Evolutionary conservation across 2,797 vertebrate genomes (phyloP), one percentile per base, ranked within the genome.

Genomic region (Pampus argenteus): DNA sequence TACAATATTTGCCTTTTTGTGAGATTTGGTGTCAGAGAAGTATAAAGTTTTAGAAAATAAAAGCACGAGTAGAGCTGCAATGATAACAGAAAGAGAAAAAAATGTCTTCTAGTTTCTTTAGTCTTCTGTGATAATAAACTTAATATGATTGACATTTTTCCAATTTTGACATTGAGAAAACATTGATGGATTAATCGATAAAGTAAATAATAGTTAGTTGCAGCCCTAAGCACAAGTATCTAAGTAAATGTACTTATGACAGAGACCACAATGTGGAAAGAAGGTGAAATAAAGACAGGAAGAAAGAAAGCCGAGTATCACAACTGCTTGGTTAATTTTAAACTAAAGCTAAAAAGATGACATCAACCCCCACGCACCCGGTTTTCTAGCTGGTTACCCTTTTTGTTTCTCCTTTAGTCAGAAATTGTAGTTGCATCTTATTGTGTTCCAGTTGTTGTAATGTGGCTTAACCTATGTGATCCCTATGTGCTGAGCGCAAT

Each of bases 391-490:
- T 38, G 62, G 68, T 65, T 54, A 26, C 29, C 22, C 58, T 73
- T 76, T 18, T 78, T 84, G 68, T 75, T 74, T 82, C 74, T 34
- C 68, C 45, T 79, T 75, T 60, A 65, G 71, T 79, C 44, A 45
- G 44, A 87, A 85, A 72, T 66, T 47, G 56, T 71, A 15, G 48
- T 48, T 79, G 64, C 58, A 76, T 90, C 74, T 84, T 79, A 81
- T 82, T 88, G 82, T 90, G 84, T 85, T 87, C 78, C 75, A 84
- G 85, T 89, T 83, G 87, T 83, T 87, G 86, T 81, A 90, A 78
- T 88, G 82, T 87, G 86, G 83, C 83, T 70, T 88, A 91, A 91
- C 89, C 89, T 88, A 88, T 85, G 84, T 89, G 89, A 90, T 89
- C 90, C 67, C 85, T 79, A 60, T 77, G 86, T 81, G 85, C 79